Evolutionary conservation across 2,797 vertebrate species (phyloP).

Genomic region (Selene dorsalis): DNA sequence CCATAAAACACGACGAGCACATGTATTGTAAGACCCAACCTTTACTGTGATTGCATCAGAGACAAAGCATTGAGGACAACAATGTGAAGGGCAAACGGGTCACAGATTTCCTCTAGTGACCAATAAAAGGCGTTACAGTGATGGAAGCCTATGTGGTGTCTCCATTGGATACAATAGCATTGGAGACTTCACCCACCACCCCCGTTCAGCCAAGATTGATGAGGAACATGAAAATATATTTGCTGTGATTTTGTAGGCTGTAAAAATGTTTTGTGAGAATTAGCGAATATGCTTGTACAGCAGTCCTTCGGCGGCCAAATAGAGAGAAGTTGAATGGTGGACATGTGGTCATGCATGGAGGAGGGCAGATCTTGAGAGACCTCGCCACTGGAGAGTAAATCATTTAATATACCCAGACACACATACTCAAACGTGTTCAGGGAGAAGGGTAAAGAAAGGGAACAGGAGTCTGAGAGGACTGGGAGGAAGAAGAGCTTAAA

Average conservation of each 20-base stretch:
- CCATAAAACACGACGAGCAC: conserved; percentile 62
- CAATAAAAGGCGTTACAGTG: conserved; percentile 55
- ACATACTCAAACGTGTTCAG: conserved; percentile 47
- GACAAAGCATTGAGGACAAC: conserved; percentile 38
- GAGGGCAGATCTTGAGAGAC: conserved; percentile 66
- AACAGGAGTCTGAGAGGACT: conserved; percentile 2
- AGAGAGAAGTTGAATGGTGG: conserved; percentile 61
- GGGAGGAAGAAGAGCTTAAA: conserved; percentile 4
- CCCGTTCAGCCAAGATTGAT: conserved; percentile 59
- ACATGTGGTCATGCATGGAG: conserved; percentile 78
- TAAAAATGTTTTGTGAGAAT: conserved; percentile 73
- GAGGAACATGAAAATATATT: conserved; percentile 70
- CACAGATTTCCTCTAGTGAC: conserved; percentile 60
- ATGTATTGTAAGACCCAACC: conserved; percentile 50
- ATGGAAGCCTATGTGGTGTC: conserved; percentile 11
- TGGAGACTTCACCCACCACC: conserved; percentile 4
- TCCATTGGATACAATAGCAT: conserved; percentile 9
- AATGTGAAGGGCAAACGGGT: conserved; percentile 67
- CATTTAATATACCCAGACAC: conserved; percentile 50
- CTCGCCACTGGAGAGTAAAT: conserved; percentile 63
- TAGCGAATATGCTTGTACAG: conserved; percentile 70
- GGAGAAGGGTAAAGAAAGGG: conserved; percentile 18
- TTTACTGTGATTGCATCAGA: conserved; percentile 50
- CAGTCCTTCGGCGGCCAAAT: conserved; percentile 48
- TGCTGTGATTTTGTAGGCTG: conserved; percentile 64